Evolutionary conservation across 1,140 invertebrate species (phyloP), one percentile per base, ranked within the genome.

Genomic region (Trichonephila inaurata): DNA sequence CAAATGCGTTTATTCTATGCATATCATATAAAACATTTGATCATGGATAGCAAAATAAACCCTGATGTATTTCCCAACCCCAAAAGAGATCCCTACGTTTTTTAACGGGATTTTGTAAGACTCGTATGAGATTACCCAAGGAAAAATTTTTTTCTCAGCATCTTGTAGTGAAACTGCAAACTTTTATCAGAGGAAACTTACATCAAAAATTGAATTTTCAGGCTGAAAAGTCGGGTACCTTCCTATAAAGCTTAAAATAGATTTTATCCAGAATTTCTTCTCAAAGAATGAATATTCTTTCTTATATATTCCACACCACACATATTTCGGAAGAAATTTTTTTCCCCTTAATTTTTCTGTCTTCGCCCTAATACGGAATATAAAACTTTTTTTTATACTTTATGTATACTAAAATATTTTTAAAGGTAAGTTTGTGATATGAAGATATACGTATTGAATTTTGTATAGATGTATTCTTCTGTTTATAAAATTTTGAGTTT

Each of bases 131-230:
- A 83, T 58, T 58, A 58, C 44, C 18, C 0, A 2, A 21, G 82
- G 21, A n/a, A 8, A 83, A 60, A 19, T 1, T 40, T 24, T 40
- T 24, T 33, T 14, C 69, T 28, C 33, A 16, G 28, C 4, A 33
- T 40, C 69, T 60, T n/a, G 51, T n/a, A 14, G 40, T 3, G 44
- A 83, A 60, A 19, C 82, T 60, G 8, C 82, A 62, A 33, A 33
- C 77, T 83, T 82, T 85, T 83, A 60, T 77, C 61, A 10, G 21
- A 33, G 44, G 90, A 28, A 83, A 33, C 82, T 83, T 83, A 60
- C 16, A 64, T 64, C 77, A 83, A 24, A 91, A 91, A 91, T 91
- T 40, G 90, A 85, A 91, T 91, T 91, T 82, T 64, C 28, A 91
- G 77, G 21, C 28, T 40, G 61, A 24, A 64, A 64, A 87, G 58